Base-by-base conservation (phyloP, 2,888 invertebrate genomes). In the Drosophila putrida region DNA sequence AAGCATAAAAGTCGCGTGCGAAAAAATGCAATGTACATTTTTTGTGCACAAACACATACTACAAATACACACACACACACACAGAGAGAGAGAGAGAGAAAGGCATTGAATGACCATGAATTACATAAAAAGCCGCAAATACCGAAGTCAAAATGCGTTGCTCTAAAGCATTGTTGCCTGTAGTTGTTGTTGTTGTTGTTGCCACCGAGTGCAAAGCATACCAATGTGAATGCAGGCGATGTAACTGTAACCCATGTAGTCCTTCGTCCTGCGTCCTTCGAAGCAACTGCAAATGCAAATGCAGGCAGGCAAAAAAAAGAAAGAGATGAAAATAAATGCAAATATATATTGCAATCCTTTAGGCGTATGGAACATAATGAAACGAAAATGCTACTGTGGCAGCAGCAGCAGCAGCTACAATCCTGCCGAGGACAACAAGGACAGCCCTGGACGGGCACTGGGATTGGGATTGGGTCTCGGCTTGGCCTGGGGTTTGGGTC, bases 291-390 rank as follows among this genome's bases (percentile, higher is more conserved):
- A 72, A 58, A 57, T 55, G 55, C 44, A 55, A 55, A 36, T 43
- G 63, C 50, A 38, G 27, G 33, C n/a, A n/a, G n/a, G n/a, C n/a
- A n/a, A n/a, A n/a, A 28, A 39, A 46, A 53, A 43, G 38, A 39
- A 13, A 15, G 39, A 4, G 33, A 58, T 49, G 62, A 64, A 79
- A 75, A 82, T 76, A 62, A 75, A 79, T 82, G 69, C 82, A 88
- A 85, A 85, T 85, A 79, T 85, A 83, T 82, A 89, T 90, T 77
- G 84, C 86, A 83, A 88, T 88, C 88, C 90, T 90, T 90, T 89
- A 86, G 90, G 90, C 90, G 82, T 84, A 83, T 86, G 78, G 75
- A 82, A 80, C 80, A 86, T 90, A 90, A 90, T 90, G 88, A 90
- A 90, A 89, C 83, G 88, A 82, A 90, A 90, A 90, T 83, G 84